Evolutionary conservation across 2,888 invertebrate species (phyloP).

Genomic region (Oscheius sp.): DNA sequence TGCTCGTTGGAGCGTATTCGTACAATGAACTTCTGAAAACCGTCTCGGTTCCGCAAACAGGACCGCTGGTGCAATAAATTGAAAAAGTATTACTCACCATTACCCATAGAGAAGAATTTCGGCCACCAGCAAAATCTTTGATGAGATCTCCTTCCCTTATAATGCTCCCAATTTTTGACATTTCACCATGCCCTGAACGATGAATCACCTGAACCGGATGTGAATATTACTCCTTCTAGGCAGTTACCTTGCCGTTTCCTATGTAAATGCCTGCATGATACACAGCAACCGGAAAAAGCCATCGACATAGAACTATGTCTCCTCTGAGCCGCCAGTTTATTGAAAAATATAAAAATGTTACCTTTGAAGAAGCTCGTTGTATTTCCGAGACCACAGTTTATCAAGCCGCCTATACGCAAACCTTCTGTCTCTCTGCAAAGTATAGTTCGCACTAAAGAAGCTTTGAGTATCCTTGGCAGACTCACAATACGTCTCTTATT

Average conservation of each 20-base stretch:
- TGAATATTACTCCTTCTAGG: too few relatives aligned
- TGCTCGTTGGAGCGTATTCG: neutral
- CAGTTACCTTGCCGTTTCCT: neutral
- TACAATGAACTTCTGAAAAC: neutral
- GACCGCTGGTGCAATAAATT: too few relatives aligned
- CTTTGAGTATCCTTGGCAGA: neutral
- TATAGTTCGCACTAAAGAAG: neutral
- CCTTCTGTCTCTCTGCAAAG: neutral
- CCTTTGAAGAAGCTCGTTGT: neutral
- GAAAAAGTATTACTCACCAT: neutral
- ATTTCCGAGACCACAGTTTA: neutral
- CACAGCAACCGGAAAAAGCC: neutral
- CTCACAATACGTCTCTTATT: neutral
- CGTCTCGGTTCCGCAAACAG: too few relatives aligned
- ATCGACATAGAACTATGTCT: neutral
- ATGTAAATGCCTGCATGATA: conserved; percentile 8
- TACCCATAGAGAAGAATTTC: neutral
- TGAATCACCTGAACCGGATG: neutral
- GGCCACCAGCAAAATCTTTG: neutral
- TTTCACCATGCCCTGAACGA: neutral
- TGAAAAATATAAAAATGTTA: neutral
- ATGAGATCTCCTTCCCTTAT: neutral
- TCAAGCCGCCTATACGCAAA: neutral
- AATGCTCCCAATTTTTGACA: neutral
- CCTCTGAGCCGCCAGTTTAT: neutral